phyloP scores from a whole-genome alignment of 1,140 invertebrate species.

The Heliconius congener region DNA sequence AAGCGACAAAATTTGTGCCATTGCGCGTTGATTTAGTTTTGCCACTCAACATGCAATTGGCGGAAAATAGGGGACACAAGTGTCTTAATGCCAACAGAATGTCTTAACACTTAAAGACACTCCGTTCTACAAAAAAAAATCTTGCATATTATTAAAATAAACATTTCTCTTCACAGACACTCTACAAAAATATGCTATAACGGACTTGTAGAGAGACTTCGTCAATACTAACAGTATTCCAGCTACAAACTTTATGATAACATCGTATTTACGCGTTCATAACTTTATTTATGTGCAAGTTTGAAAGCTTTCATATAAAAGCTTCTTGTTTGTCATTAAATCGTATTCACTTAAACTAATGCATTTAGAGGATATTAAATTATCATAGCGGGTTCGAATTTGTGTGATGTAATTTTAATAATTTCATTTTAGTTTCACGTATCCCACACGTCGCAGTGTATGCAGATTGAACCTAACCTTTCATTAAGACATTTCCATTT shows the following conservation, averaged over 20 bases:
- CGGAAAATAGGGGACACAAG: background rate
- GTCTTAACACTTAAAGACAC: background rate
- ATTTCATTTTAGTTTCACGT: background rate
- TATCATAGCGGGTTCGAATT: background rate
- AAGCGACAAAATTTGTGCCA: no score
- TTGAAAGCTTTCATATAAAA: constrained; percentile 10
- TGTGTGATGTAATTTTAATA: background rate
- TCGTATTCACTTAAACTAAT: background rate
- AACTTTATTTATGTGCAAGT: constrained; percentile 8
- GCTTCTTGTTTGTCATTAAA: constrained; percentile 7
- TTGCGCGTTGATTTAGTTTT: no score
- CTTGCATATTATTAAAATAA: no score
- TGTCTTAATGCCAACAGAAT: background rate
- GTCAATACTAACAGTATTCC: background rate
- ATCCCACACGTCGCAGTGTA: no score
- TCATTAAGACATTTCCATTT: no score
- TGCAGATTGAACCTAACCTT: no score
- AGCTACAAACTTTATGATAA: constrained; percentile 3
- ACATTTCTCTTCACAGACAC: no score
- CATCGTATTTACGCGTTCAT: background rate
- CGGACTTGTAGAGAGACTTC: background rate
- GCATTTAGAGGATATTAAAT: background rate
- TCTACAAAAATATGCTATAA: background rate
- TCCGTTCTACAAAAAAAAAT: no score
- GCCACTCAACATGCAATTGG: background rate